Base-by-base conservation (phyloP, 2,888 invertebrate species). In the Dasypogon diadema region DNA sequence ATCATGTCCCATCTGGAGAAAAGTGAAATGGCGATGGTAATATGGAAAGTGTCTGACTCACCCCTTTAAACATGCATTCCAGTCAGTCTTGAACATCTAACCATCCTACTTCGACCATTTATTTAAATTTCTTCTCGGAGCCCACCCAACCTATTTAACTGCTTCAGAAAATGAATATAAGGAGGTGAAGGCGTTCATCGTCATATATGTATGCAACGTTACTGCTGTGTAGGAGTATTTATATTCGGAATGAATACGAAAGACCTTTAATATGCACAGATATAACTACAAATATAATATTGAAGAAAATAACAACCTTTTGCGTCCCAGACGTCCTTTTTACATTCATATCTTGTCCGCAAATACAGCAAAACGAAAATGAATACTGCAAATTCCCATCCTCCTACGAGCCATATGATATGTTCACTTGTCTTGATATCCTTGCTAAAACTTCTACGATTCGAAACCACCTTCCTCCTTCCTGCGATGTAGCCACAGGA, bases 401-500 rank as follows among this genome's bases (percentile, higher is more conserved):
- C 65, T 10, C 48, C 26, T 16, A 22, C 6, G 8, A 12, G 24
- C 37, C 63, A 65, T 42, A 48, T 48, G 65, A 65, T 60, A 60
- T 60, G 60, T 65, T 65, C 65, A 65, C 65, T 65, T 48, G 65
- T 42, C 65, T 65, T 65, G 65, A 65, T 65, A 48, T 65, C 26
- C 46, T 24, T 65, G 65, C 48, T 24, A 46, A 46, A 37, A 48
- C 6, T 46, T 6, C 18, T 18, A 16, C 42, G 12, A 37, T 65
- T 8, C 65, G 14, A 16, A 12, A 21, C 51, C 18, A 21, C 18
- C 51, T 21, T 1, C 5, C 14, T 6, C 51, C 2, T 21, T 51
- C 16, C 18, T 51, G 55, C 18, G 37, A 18, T 34, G 37, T 30
- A 18, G 22, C 65, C 65, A 48, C 65, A 65, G 65, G 12, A 65